Evolutionary conservation across 2,888 invertebrate genomes (phyloP), one percentile per base, ranked within the genome.

Genomic region (Himalopsyche tibetana): DNA sequence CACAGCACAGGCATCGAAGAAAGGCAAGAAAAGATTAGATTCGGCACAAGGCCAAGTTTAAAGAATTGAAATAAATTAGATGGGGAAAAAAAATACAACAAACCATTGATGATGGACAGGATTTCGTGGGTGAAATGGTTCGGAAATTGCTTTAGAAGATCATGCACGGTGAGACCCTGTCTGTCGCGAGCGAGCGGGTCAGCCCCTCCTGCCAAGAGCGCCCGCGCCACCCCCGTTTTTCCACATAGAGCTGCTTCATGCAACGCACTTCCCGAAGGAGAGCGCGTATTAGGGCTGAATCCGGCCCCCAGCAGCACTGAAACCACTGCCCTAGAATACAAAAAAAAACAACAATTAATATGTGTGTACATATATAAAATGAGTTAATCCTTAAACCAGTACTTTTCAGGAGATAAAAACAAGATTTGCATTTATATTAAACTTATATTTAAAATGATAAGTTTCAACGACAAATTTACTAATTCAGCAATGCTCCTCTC

Each of bases 161-260:
- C 97, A 89, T 97, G 94, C 2, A 98, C 98, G 8, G 98, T 98
- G 91, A 96, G 96, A 86, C 96, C 96, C 88, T 95, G 94, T 11
- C 95, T 94, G 91, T 99, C 97, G 40, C 95, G 94, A 80, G 97
- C 96, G 88, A 95, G 94, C 74, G 97, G 93, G 91, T 98, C 97
- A 36, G 97, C 97, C 1, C 97, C 98, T 89, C 95, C 94, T 88
- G 96, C 96, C 19, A 99, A 93, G 55, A 98, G 93, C 0, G 96
- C 94, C 84, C 96, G 94, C 38, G 98, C 98, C 28, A 98, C 98
- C 86, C 97, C 96, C 89, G 96, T 95, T 91, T 98, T 98, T 28
- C 98, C 98, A 91, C 96, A 98, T 40, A 98, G 94, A 0, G 98
- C 98, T 0, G 99, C 98, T 91, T 98, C 98, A 93, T 99, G 99